Base-by-base conservation (phyloP, 2,797 vertebrate species). In the Peromyscus aztecus region DNA sequence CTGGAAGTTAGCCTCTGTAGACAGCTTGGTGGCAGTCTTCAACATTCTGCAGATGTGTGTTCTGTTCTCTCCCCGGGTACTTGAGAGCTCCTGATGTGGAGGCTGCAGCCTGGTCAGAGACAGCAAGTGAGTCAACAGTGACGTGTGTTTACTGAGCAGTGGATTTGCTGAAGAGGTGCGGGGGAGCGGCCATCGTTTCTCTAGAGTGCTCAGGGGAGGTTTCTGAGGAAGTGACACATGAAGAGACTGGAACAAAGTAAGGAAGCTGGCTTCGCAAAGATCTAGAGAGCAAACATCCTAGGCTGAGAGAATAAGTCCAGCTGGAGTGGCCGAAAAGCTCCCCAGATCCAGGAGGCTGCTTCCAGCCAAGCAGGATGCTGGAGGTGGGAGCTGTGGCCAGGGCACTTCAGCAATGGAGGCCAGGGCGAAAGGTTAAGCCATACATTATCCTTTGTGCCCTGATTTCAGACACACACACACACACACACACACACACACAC, bases 281-380 rank as follows among this genome's bases (percentile, higher is more conserved):
- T 23, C 78, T 13, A 37, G 40, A 57, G 52, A 49, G n/a, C 67
- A 43, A 67, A 76, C 65, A 37, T 27, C 80, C n/a, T 16, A 16
- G 52, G 49, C 81, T 3, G 3, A 49, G 27, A 75, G n/a, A 40
- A 14, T 6, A 57, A 59, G 71, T 27, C 0, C 69, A 80, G 86
- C 65, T 1, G 65, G 11, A 29, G 14, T 21, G n/a, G 49, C 81
- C 55, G 46, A 43, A 73, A 80, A 24, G n/a, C 78, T 89, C 55
- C 3, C 1, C 49, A 43, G 6, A 43, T 52, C 29, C 0, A 0
- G 31, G 46, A 81, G 75, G 43, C 65, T 34, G 4, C 34, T 75
- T 55, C 59, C n/a, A 31, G 40, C 6, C 29, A 34, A 52, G 85
- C 55, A 57, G 63, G 37, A 86, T 61, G 73, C 6, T 49, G 10